These are phyloP conservation scores for Aphyosemion australe DNA, from an alignment of 2,113 vertebrate species.

Conservation along the genomic window DNA sequence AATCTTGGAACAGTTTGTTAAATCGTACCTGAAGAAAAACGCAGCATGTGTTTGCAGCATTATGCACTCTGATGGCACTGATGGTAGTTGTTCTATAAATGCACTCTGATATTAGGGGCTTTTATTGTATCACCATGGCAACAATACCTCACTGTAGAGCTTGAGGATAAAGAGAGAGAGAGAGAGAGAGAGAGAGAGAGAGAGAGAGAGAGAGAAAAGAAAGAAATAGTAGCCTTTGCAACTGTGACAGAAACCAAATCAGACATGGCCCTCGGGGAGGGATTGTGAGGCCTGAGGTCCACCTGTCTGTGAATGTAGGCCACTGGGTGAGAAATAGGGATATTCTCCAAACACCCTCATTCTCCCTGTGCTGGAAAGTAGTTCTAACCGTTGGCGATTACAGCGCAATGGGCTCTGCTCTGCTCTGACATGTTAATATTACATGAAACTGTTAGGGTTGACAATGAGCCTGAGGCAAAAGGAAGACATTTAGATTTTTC, in stretches of 20 bases:
- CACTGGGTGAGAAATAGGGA: conserved; percentile 57
- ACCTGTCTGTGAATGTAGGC: conserved; percentile 61
- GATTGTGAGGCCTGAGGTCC: conserved; percentile 30
- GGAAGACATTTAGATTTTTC: conserved; percentile 28
- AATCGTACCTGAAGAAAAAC: neutral
- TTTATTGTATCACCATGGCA: conserved; percentile 25
- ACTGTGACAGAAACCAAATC: conserved; percentile 49
- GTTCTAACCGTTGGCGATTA: conserved; percentile 54
- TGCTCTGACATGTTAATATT: conserved; percentile 75
- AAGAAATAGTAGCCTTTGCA: conserved; percentile 26
- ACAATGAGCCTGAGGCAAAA: conserved; percentile 62
- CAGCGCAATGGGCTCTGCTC: conserved; percentile 58
- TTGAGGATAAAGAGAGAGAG: neutral
- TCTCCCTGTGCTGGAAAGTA: conserved; percentile 20
- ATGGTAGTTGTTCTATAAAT: conserved; percentile 4
- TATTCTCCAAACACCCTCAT: conserved; percentile 35
- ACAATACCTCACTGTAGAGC: conserved; percentile 15
- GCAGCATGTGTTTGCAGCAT: neutral
- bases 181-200: conserved; percentile 1
- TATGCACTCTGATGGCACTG: neutral
- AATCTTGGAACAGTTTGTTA: neutral
- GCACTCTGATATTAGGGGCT: conserved; percentile 4
- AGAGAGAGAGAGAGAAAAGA: conserved; percentile 12
- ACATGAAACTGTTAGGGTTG: conserved; percentile 74
- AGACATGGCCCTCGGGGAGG: conserved; percentile 28